Conservation (phyloP, 2,797 vertebrate genomes). For the Mallotus villosus region DNA sequence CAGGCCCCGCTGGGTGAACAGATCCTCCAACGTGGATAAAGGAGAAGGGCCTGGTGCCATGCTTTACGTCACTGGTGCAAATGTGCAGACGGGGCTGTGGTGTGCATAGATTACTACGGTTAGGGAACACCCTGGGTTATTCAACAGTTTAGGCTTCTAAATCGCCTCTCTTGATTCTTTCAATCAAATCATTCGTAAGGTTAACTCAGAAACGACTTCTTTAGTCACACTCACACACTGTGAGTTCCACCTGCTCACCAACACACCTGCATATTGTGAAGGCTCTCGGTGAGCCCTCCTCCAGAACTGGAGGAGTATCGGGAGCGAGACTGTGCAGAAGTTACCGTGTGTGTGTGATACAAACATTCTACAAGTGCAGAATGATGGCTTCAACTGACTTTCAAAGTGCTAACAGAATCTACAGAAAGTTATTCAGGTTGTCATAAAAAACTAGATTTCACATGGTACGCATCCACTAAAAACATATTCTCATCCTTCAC, state of each 20-base stretch:
- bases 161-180: neutral
- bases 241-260: conserved; percentile 1
- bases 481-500: conserved; percentile 27
- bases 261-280: neutral
- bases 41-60: neutral
- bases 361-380: conserved; percentile 31
- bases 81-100: conserved; percentile 8
- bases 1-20: too few relatives aligned
- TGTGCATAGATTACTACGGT: conserved; percentile 58
- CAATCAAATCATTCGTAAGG: neutral
- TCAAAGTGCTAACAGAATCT: conserved; percentile 28
- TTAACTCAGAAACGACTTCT: neutral
- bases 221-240: neutral
- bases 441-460: conserved; percentile 37
- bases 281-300: neutral
- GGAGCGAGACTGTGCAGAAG: conserved; percentile 24
- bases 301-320: conserved; percentile 17
- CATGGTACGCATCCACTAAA: conserved; percentile 38
- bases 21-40: neutral
- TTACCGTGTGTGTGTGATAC: conserved; percentile 20
- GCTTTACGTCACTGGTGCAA: conserved; percentile 24
- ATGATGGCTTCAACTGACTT: conserved; percentile 8
- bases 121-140: neutral
- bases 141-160: neutral
- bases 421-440: conserved; percentile 18